Conservation (phyloP, 2,888 invertebrate genomes). For the Drosophila anceps region DNA sequence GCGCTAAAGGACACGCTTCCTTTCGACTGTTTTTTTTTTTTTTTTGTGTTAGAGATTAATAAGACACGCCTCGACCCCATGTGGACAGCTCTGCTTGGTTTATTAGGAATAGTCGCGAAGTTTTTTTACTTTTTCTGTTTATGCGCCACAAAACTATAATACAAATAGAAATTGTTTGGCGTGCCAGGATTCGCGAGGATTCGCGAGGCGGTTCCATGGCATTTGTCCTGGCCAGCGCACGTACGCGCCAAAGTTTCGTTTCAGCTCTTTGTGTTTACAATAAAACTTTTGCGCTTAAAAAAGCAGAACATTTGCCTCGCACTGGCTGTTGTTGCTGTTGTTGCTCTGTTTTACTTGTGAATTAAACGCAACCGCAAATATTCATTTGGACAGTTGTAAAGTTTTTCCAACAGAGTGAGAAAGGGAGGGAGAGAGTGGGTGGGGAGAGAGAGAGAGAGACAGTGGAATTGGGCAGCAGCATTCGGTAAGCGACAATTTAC, state of each 20-base stretch:
- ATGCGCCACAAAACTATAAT: constrained; percentile 70
- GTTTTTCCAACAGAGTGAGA: constrained; percentile 64
- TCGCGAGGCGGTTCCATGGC: constrained; percentile 31
- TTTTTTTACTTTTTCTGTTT: constrained; percentile 42
- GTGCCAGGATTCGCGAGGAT: constrained; percentile 10
- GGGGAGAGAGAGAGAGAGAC: not conserved
- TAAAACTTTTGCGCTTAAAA: constrained; percentile 71
- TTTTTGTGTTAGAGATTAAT: constrained; percentile 57
- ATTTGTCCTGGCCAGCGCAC: constrained; percentile 45
- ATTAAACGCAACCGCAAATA: constrained; percentile 86
- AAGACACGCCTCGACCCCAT: constrained; percentile 41
- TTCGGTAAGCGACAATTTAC: constrained; percentile 64
- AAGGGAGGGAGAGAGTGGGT: not conserved
- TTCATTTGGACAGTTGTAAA: constrained; percentile 85
- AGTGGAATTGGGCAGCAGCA: constrained; percentile 2
- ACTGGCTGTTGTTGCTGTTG: constrained; percentile 40
- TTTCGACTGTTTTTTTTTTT: constrained; percentile 21
- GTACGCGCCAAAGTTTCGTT: constrained; percentile 67
- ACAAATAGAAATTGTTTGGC: constrained; percentile 55
- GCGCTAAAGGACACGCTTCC: constrained; percentile 45
- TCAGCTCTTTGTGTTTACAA: constrained; percentile 60
- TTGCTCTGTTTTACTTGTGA: constrained; percentile 83
- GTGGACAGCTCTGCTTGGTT: constrained; percentile 34
- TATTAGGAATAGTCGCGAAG: constrained; percentile 55
- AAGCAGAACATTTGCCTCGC: constrained; percentile 20